Base-by-base conservation (phyloP, 2,113 vertebrate genomes). In the Phalacrocorax aristotelis region DNA sequence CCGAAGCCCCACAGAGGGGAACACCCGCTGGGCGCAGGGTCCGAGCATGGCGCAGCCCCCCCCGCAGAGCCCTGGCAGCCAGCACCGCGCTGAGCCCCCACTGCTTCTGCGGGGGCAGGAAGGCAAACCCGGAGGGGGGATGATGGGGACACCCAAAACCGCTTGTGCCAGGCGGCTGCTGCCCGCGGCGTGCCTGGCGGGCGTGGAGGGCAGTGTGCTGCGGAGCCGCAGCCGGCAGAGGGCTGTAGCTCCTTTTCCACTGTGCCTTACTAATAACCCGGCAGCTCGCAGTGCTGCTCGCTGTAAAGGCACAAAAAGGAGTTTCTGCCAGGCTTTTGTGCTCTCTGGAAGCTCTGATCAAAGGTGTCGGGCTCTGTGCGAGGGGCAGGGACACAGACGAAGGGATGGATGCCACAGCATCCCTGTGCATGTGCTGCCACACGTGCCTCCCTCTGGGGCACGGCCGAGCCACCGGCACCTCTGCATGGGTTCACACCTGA, bases 201-300 rank as follows among this genome's bases (percentile, higher is more conserved):
- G 42, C 8, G 3, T 7, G 1, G 44, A 29, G 16, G 79, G 79
- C 20, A 2, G 5, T 34, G 80, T 49, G 74, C 89, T 30, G 17
- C 5, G 8, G 77, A 16, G 20, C 48, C 11, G 1, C 62, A 74
- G 93, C 86, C 26, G 48, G 86, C 72, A 96, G 88, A 94, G 93
- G 87, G 94, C 93, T 87, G 84, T 72, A 86, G 94, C 89, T 94
- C 64, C 96, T 90, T 49, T 93, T 88, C 91, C 90, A 60, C 36
- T 0, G 36, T 4, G 3, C 61, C 26, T 60, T 25, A 38, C 27
- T 14, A 57, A 78, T 13, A 71, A 54, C 68, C 84, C 86, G 51
- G 90, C 10, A 7, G 44, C 68, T 90, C 10, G 2, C 54, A 26
- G 65, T 1, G 0, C 71, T 49, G 82, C 46, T 87, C 13, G 0